Evolutionary conservation across 2,888 invertebrate genomes (phyloP).

Genomic region (Charanyca ferruginea): DNA sequence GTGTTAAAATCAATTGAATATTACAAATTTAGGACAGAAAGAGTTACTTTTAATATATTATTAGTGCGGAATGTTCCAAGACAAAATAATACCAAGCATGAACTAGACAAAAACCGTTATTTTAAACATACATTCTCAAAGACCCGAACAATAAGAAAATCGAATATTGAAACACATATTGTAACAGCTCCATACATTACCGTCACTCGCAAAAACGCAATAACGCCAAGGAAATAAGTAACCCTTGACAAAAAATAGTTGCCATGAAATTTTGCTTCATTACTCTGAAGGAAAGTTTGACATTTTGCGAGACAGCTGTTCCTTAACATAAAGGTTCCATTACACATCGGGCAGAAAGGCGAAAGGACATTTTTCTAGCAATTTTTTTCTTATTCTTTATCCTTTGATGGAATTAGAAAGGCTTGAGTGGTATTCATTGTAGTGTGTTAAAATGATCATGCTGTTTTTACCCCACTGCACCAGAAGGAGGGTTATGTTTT

Average conservation of each 20-base stretch:
- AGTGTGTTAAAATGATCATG: neutral
- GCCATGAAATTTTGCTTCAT: slow-evolving; percentile 65
- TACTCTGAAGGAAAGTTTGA: slow-evolving; percentile 62
- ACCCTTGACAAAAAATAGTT: slow-evolving; percentile 59
- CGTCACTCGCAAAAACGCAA: slow-evolving; percentile 49
- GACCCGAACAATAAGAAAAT: slow-evolving; percentile 7
- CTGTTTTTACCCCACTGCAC: too few relatives aligned
- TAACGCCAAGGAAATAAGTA: slow-evolving; percentile 29
- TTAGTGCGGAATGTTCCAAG: too few relatives aligned
- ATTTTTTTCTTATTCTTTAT: slow-evolving; percentile 24
- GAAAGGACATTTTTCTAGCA: slow-evolving; percentile 39
- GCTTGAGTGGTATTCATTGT: slow-evolving; percentile 29
- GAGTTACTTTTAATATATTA: too few relatives aligned
- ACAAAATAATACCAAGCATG: too few relatives aligned
- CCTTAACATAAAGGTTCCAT: slow-evolving; percentile 56
- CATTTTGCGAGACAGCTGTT: slow-evolving; percentile 66
- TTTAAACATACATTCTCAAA: too few relatives aligned
- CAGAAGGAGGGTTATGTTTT: too few relatives aligned
- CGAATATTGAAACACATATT: slow-evolving; percentile 16
- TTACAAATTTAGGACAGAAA: too few relatives aligned
- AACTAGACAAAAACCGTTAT: too few relatives aligned
- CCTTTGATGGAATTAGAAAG: slow-evolving; percentile 24
- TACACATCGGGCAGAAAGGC: slow-evolving; percentile 47
- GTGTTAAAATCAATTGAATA: too few relatives aligned
- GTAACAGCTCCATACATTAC: slow-evolving; percentile 31